A percentile compares a stretch with the other conserved stretches of the same genome.
Evolutionary conservation across 2,888 invertebrate genomes (phyloP).

Genomic region (Ectemnius cavifrons): DNA sequence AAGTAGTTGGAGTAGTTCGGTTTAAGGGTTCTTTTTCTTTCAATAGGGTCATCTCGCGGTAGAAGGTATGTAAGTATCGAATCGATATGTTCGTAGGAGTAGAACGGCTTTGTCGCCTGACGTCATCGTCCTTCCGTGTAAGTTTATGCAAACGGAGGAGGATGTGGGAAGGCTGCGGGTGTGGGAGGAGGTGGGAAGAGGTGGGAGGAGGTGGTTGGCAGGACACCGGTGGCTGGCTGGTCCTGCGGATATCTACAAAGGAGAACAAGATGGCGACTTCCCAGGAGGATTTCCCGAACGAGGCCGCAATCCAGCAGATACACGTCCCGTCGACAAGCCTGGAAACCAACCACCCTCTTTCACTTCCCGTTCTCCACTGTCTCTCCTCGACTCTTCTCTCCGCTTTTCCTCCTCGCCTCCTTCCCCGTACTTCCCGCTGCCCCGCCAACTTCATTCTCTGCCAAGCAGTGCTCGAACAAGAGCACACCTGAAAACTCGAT

Average conservation of each 20-base stretch:
- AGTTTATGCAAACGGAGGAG: conserved; percentile 71
- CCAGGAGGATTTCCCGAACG: conserved; percentile 71
- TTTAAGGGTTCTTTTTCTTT: no score
- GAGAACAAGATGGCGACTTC: conserved; percentile 74
- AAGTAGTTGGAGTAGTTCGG: neutral
- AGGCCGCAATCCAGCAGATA: conserved; percentile 75
- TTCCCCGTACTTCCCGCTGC: conserved; percentile 4
- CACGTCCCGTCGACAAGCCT: conserved; percentile 72
- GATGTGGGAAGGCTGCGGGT: no score
- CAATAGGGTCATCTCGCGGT: no score
- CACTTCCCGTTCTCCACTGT: conserved; percentile 22
- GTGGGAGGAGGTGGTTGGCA: conserved; percentile 28
- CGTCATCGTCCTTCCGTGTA: conserved; percentile 66
- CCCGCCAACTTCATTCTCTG: conserved; percentile 1
- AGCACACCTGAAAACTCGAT: conserved; percentile 1
- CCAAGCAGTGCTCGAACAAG: no score
- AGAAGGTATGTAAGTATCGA: conserved; percentile 33
- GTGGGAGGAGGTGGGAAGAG: no score
- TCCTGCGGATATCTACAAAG: conserved; percentile 58
- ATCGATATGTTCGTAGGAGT: conserved; percentile 56
- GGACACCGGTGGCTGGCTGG: conserved; percentile 60
- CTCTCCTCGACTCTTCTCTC: conserved; percentile 21
- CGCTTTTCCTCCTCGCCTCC: conserved; percentile 14
- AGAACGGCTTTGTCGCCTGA: conserved; percentile 59
- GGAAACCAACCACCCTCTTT: conserved; percentile 56